Conservation (phyloP, 1,140 invertebrate species). For the Drosophila persimilis region DNA sequence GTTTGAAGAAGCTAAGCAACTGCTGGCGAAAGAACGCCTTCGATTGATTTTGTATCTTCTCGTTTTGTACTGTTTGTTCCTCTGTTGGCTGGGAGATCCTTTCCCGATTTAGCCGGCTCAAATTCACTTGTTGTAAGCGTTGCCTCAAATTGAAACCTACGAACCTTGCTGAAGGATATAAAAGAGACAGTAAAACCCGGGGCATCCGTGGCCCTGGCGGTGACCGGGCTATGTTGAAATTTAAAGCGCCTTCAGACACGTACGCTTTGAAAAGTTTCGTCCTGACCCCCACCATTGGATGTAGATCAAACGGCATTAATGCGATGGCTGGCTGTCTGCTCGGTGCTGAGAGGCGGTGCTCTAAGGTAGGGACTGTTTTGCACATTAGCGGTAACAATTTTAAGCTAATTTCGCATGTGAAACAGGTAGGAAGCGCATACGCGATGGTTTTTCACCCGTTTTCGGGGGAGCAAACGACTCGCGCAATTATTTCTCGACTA, state of each 20-base stretch:
- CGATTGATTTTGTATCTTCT: constrained; percentile 7
- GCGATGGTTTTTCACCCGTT: constrained; percentile 56
- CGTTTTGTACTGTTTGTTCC: background rate
- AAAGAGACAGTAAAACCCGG: constrained; percentile 4
- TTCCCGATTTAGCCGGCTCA: constrained; percentile 39
- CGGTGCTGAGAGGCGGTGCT: constrained; percentile 6
- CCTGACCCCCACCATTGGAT: constrained; percentile 10
- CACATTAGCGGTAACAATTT: constrained; percentile 71
- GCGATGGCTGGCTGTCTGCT: constrained; percentile 16
- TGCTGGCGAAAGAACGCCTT: background rate
- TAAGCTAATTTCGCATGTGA: constrained; percentile 75
- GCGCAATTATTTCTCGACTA: constrained; percentile 78
- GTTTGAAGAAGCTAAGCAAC: background rate
- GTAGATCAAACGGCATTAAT: constrained; percentile 73
- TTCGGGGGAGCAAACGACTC: constrained; percentile 66
- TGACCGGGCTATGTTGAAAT: constrained; percentile 2
- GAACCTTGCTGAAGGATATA: constrained; percentile 1
- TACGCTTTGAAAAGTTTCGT: constrained; percentile 49
- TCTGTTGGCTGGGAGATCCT: constrained; percentile 20
- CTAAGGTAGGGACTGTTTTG: constrained; percentile 32
- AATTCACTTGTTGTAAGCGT: constrained; percentile 51
- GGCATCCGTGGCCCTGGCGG: background rate
- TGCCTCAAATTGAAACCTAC: constrained; percentile 46
- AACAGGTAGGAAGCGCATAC: constrained; percentile 64
- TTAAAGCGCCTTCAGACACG: constrained; percentile 50